Percentiles rank a stretch among this genome's conserved stretches.
These are phyloP conservation scores for Apostichopus japonicus DNA, from an alignment of 35 echinoderm and acorn worm species.

Conservation along the genomic window DNA sequence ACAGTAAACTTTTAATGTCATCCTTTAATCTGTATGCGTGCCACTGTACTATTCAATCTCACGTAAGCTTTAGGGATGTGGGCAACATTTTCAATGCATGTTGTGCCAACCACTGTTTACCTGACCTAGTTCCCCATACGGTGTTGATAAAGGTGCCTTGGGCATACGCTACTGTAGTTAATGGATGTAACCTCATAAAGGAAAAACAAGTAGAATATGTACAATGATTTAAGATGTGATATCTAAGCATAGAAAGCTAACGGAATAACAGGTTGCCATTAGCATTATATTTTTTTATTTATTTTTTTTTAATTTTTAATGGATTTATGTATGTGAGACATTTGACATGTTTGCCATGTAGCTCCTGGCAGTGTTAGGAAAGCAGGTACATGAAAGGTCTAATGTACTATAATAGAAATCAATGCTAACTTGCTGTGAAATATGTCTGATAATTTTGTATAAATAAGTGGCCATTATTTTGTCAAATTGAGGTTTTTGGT, in stretches of 20 bases:
- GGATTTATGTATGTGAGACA: not conserved
- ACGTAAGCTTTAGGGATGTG: not conserved
- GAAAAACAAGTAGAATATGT: not conserved
- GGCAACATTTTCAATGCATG: not conserved
- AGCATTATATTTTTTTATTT: not conserved
- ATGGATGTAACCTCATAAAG: not conserved
- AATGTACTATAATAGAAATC: no score
- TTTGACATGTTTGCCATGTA: not conserved
- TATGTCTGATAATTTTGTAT: no score
- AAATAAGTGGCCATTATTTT: no score
- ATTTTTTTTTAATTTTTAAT: not conserved
- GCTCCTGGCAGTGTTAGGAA: not conserved
- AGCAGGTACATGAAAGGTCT: not conserved
- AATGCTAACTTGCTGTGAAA: no score
- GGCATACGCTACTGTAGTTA: not conserved
- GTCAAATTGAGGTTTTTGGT: no score
- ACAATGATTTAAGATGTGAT: not conserved
- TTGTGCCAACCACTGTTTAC: not conserved
- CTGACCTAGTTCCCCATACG: not conserved
- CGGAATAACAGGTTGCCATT: not conserved
- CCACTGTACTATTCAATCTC: not conserved
- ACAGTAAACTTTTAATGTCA: no score
- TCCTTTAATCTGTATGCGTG: not conserved
- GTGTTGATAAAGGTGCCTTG: no score
- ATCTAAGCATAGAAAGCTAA: not conserved